Base-by-base conservation (phyloP, 2,888 invertebrate species). In the Rhagonycha lutea region DNA sequence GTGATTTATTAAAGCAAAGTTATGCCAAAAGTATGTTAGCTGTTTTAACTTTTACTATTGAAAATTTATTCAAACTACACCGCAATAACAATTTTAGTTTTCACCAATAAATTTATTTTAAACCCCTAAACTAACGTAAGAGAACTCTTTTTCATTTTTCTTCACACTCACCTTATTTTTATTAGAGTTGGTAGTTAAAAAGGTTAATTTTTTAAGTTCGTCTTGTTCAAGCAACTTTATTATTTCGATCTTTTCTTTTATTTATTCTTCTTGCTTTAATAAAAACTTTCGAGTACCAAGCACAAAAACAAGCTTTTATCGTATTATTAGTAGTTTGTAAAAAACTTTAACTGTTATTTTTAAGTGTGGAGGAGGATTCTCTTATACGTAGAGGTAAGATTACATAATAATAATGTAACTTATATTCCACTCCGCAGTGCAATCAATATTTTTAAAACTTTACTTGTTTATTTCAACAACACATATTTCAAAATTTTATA, bases 1-100 rank as follows among this genome's bases (percentile, higher is more conserved):
- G 65, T 76, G 76, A 76, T 76, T 76, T 76, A 76, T 76, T 70
- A 72, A 69, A 72, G 70, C 73, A 68, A 73, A 68, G 60, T 68
- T 73, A 68, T 67, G 63, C 65, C 72, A 26, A 75, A 75, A 72
- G 62, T 75, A 72, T 62, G 70, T 63, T 28, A 47, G 47, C 18
- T 32, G 23, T 65, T 29, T 63, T 14, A 26, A 61, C 61, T 28
- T 68, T 61, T 14, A 47, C 63, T 26, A 65, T 65, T 65, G 63
- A 23, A 24, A 65, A 65, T 24, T 65, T 65, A 65, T 65, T 65
- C 63, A 24, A 65, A 65, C 63, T 65, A 65, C 63, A 24, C 63
- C 26, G 26, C 63, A 65, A 65, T 65, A 65, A 65, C 23, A 65
- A 65, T 65, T 65, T 47, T 47, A n/a, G 47, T 47, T 47, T 47